Base-by-base conservation (phyloP, 2,797 vertebrate species). In the Antennarius maculatus region DNA sequence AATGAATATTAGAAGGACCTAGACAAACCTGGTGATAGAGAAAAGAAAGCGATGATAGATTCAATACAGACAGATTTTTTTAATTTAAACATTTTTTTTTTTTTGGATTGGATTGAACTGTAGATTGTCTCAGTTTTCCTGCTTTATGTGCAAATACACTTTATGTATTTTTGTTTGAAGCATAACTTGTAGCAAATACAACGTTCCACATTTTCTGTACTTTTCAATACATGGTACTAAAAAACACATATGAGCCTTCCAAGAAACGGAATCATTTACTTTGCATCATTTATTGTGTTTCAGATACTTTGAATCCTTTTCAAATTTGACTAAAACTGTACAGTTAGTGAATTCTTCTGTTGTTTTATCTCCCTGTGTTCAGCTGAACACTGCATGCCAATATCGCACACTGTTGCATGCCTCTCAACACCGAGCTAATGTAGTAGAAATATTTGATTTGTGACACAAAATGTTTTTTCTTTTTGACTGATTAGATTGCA, bases 171-270 rank as follows among this genome's bases (percentile, higher is more conserved):
- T 61, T 72, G 69, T 83, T 82, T 79, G 53, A 13, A 13, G 3
- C 74, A 64, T 53, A 86, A 81, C 67, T 75, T 77, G 90, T 89
- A 89, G 90, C 88, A 86, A 53, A 71, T 71, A 52, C 45, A 41
- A 55, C 45, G 53, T 54, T 67, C 39, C 65, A 70, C 39, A 48
- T 62, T 71, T 73, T 46, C 63, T 66, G 15, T 58, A 61, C 29
- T 69, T 65, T 54, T 45, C 18, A 59, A 11, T 46, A 50, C 17
- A 39, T 43, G 34, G 28, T 54, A 29, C 47, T 45, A 62, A 53
- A 46, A 50, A 23, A 23, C 23, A 23, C 48, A 63, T 54, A 70
- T 41, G 14, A 65, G 73, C 43, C 61, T 77, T 15, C 7, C 41
- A 48, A 53, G 61, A 14, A 50, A 65, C 41, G 28, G 9, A 37